Base-by-base conservation (phyloP, 2,888 invertebrate species). In the Bombylius major region DNA sequence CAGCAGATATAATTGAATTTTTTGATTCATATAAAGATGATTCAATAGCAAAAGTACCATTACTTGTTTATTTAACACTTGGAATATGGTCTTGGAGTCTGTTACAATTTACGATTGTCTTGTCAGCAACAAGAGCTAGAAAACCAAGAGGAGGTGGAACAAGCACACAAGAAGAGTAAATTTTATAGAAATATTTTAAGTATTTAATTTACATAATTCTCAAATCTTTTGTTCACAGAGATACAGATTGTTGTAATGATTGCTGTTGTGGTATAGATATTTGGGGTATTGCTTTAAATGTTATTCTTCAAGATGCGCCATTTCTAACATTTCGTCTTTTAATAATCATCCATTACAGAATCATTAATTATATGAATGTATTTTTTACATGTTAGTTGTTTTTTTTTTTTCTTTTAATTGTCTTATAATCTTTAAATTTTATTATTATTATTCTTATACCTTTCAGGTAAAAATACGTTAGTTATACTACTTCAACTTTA, bases 361-460 rank as follows among this genome's bases (percentile, higher is more conserved):
- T 95, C 39, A 86, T 93, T 62, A 93, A 89, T 65, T 94, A 96
- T 67, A 94, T 94, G 86, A 95, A 95, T 70, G 89, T 95, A 31
- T 96, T 96, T 76, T 96, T 96, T 75, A 94, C 94, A 0, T 93
- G 92, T 75, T 89, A 92, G 75, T 92, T n/a, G n/a, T n/a, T n/a
- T n/a, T n/a, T n/a, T n/a, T 7, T 42, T 42, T 11, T 42, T 42
- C 3, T 36, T 7, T 7, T 3, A 36, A 7, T 7, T 1, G 2
- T 36, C 5, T 36, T 36, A 7, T 36, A 44, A 46, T 11, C 7
- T 39, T 47, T 44, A 13, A 31, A 8, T 50, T 36, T 50, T 8
- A 11, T 47, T 47, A 4, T 47, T n/a, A 46, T 46, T 14, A 1
- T 12, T 31, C 14, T 47, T 3, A 23, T 47, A 6, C 9, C 6